Evolutionary conservation across 2,797 vertebrate species (phyloP), one percentile per base, ranked within the genome.

Genomic region (Peromyscus aztecus): DNA sequence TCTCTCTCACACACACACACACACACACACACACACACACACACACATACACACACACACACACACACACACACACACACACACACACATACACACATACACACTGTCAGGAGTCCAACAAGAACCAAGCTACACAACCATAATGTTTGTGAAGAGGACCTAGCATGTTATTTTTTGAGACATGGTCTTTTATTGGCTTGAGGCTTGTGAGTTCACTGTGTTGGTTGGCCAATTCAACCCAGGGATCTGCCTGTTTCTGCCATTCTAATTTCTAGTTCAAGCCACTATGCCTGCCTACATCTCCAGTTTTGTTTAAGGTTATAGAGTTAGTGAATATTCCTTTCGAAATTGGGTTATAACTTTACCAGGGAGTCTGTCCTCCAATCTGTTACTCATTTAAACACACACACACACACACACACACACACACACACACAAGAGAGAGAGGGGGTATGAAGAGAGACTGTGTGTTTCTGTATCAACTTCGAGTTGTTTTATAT

Each of bases 401-500:
- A 61, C 37, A 49, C 4, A 43, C 13, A 76, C 37, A 71, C 10
- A 71, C 83, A 69, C 37, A 29, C 29, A 65, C 9, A 57, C 34
- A 57, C 78, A 57, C 78, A 80, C 49, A 80, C 17, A 81, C 52
- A 81, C 11, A 49, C 46, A 52, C 49, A 49, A 55, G 16, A 55
- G 21, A 76, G 75, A 49, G 6, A 9, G 2, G 21, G 7, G 21
- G 12, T 4, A 46, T 2, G 16, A 12, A 76, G 75, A 73, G 37
- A 24, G 14, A 21, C 10, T 11, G n/a, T 3, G 37, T 13, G 77
- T 49, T 91, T 84, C 7, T 81, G 52, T 57, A 49, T 90, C 76
- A 88, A 67, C 40, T 59, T 92, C 61, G 34, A 76, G 63, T 40
- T 55, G 43, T 84, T 94, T 94, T 96, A 87, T 86, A 46, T 85